Conservation (phyloP, 2,113 vertebrate genomes). For the Sus scrofa region T2T-Sscrofa CM000828.6:49151501-49152000, state of each 20-base stretch:
- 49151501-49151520: not conserved
- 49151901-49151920: not conserved
- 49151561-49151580: slow-evolving; percentile 55
- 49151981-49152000: not conserved
- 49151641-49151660: not conserved
- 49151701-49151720: not conserved
- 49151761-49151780: not conserved
- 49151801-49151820: not conserved
- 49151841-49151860: not conserved
- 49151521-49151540: not conserved
- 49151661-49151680: not conserved
- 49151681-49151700: not conserved
- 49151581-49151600: slow-evolving; percentile 44
- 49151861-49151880: not conserved
- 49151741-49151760: not conserved
- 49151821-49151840: not conserved
- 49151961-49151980: not conserved
- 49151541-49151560: not conserved
- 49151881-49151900: not conserved
- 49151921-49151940: not conserved
- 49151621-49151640: slow-evolving; percentile 72
- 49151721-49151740: not conserved
- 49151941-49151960: not conserved
- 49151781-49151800: not conserved
- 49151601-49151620: slow-evolving; percentile 73